phyloP scores from a whole-genome alignment of 2,113 vertebrate genomes.

The Cyprinodon tularosa region DNA sequence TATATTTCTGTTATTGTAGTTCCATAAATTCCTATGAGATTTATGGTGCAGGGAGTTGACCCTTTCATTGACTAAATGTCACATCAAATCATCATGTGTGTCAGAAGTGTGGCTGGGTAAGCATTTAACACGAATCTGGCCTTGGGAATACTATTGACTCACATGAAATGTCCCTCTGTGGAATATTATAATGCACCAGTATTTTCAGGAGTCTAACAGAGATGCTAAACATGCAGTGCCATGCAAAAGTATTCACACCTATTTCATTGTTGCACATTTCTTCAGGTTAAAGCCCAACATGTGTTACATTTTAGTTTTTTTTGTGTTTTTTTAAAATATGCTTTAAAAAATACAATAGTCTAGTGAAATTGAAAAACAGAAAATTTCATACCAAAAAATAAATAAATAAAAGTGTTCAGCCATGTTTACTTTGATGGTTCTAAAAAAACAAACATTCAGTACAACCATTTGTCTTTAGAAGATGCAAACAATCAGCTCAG shows the following conservation, averaged over 20 bases:
- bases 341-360: neutral
- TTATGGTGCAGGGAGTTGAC: conserved; percentile 9
- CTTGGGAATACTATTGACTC: conserved; percentile 43
- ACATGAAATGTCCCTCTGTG: conserved; percentile 38
- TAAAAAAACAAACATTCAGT: too few species aligned
- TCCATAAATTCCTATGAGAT: conserved; percentile 17
- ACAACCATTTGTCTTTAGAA: too few species aligned
- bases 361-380: neutral
- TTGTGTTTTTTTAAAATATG: too few species aligned
- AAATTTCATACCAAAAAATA: too few species aligned
- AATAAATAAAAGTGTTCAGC: too few species aligned
- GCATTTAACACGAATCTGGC: conserved; percentile 39
- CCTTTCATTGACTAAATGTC: conserved; percentile 40
- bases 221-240: conserved; percentile 23
- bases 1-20: conserved; percentile 6
- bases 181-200: conserved; percentile 54
- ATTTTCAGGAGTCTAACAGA: conserved; percentile 45
- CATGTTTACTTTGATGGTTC: too few species aligned
- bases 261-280: neutral
- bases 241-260: neutral
- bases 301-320: neutral
- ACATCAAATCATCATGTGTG: conserved; percentile 12
- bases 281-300: neutral
- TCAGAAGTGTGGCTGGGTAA: neutral
- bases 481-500: too few species aligned